These are phyloP conservation scores for Microvelia longipes DNA, from an alignment of 1,140 invertebrate genomes.

Conservation along the genomic window DNA sequence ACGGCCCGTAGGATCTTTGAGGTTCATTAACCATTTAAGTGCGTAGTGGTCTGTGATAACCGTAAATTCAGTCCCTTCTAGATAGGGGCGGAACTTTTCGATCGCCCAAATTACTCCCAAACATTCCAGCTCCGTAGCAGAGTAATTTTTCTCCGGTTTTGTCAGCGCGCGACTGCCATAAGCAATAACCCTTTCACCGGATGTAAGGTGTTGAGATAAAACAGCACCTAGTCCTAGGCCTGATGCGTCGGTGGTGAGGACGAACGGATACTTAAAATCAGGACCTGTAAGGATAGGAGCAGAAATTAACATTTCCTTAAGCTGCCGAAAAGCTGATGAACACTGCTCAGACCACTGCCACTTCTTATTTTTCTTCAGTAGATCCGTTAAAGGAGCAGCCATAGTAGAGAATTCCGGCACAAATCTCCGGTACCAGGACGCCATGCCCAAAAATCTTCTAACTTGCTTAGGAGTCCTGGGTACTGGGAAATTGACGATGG, in stretches of 20 bases:
- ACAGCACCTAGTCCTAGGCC: too few relatives aligned
- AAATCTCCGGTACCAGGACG: slow-evolving; percentile 31
- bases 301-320: too few relatives aligned
- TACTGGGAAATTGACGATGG: slow-evolving; percentile 20
- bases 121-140: too few relatives aligned
- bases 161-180: slow-evolving; percentile 26
- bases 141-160: slow-evolving; percentile 24
- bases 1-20: too few relatives aligned
- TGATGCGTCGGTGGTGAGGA: too few relatives aligned
- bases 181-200: too few relatives aligned
- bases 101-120: too few relatives aligned
- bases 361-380: not conserved
- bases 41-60: slow-evolving; percentile 32
- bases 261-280: too few relatives aligned
- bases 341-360: not conserved
- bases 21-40: slow-evolving; percentile 27
- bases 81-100: too few relatives aligned
- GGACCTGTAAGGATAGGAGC: too few relatives aligned
- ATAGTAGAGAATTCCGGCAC: slow-evolving; percentile 30
- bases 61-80: too few relatives aligned
- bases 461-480: slow-evolving; percentile 29
- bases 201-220: too few relatives aligned
- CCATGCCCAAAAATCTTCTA: slow-evolving; percentile 31
- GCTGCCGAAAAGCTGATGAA: not conserved
- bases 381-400: slow-evolving; percentile 24